Base-by-base conservation (phyloP, 2,797 vertebrate species). In the Manis javanica region DNA sequence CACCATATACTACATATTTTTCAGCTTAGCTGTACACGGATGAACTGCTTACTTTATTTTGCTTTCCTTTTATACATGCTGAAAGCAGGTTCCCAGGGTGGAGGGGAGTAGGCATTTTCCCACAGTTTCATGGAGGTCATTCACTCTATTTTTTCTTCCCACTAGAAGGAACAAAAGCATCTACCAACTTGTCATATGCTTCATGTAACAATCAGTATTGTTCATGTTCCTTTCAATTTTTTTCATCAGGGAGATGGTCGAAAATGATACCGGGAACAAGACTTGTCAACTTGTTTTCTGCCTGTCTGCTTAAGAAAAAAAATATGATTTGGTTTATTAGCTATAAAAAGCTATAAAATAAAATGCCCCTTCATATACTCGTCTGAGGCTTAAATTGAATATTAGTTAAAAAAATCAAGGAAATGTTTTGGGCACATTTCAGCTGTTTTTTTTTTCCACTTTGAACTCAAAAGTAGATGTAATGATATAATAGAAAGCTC, bases 111-210 rank as follows among this genome's bases (percentile, higher is more conserved):
- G 16, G 6, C 59, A 53, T 21, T 78, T 49, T 1, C 51, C 31
- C n/a, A 87, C 57, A 42, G 0, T 92, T 97, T 96, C 97, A 63
- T 57, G 42, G 59, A 85, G 55, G 59, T 89, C 82, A 84, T 78
- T 63, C 81, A 64, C 31, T 93, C 42, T 3, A 55, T 79, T 97
- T 97, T 90, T 83, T 7, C 46, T 95, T 94, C 18, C 39, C 1
- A 0, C n/a, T 72, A 0, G 13, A 96, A 97, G 63, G 49, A 93
- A 97, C 72, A 81, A 78, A 95, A 89, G 6, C 69, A 97, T 96
- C 97, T 97, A 37, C 61, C 69, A 86, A 49, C 21, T 94, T 94
- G 59, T 95, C 90, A 51, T 85, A 92, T n/a, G 51, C 86, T 96
- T 97, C 93, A 86, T 89, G 31, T 37, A 95, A 95, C 55, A 88